A percentile compares a stretch with the other conserved stretches of the same genome.
Evolutionary conservation across 2,113 vertebrate species (phyloP).

Genomic region (Catharus fuscescens): DNA sequence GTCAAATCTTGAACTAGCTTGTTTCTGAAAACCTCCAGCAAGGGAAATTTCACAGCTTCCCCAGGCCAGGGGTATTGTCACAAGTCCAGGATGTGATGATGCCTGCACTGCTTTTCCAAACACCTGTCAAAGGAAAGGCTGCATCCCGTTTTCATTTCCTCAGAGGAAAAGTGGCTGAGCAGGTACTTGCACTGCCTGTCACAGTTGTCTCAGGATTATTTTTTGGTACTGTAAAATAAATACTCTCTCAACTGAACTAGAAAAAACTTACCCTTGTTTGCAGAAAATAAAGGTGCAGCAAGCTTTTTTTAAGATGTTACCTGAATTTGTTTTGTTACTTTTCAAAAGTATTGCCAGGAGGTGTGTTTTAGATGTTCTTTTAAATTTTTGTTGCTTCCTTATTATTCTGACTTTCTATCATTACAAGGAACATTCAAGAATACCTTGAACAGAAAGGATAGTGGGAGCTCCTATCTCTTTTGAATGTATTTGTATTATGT

Average conservation of each 20-base stretch:
- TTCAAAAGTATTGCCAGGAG: background rate
- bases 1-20: background rate
- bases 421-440: background rate
- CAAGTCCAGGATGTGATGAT: background rate
- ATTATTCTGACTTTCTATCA: background rate
- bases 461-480: background rate
- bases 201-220: background rate
- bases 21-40: background rate
- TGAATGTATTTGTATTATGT: conserved; percentile 1
- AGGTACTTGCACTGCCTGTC: background rate
- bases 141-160: background rate
- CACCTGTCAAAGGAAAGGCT: background rate
- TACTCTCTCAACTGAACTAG: background rate
- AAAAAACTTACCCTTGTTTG: background rate
- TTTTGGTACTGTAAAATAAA: background rate
- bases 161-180: background rate
- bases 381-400: background rate
- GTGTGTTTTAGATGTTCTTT: background rate
- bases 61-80: background rate
- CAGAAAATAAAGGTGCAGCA: background rate
- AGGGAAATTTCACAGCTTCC: background rate
- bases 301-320: background rate
- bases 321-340: background rate
- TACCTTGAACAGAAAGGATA: background rate
- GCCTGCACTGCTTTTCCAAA: background rate